Evolutionary conservation across 2,888 invertebrate genomes (phyloP), one percentile per base, ranked within the genome.

Genomic region (Amorpha juglandis): DNA sequence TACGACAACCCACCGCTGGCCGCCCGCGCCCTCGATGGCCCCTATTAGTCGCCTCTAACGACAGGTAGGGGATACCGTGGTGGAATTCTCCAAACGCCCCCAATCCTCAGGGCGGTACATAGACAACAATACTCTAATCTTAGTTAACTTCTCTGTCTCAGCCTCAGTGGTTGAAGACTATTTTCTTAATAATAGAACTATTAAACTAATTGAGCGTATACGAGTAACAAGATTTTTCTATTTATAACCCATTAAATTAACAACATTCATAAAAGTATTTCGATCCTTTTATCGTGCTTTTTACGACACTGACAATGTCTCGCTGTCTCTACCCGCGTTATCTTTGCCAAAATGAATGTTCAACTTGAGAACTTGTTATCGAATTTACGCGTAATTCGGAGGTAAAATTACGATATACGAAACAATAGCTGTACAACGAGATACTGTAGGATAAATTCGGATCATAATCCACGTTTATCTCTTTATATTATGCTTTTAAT

Each of bases 351-450:
- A 58, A 58, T 7, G 38, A 58, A 38, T 58, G 58, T 19, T 58
- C 42, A 58, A 58, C 58, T 55, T 42, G 58, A 19, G 42, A 42
- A 42, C 19, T 42, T 58, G 42, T 42, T 42, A 58, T 58, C 58
- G 42, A 58, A 58, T 58, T 58, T 19, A 58, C 58, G 42, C 58
- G 58, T 16, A 58, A 58, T 58, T 58, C 19, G 19, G 12, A 58
- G 42, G 58, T 58, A 19, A 58, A 58, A 42, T 42, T 42, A 42
- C 58, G 58, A 58, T 42, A 58, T 12, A 58, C 38, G 58, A 42
- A 38, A 58, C 58, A 58, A 58, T 58, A 38, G 58, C 19, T 58
- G 19, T 19, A 16, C 42, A 58, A 19, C 19, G 12, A 58, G 19
- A 58, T 19, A 58, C 19, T 42, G 42, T 12, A 9, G 8, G 55